Percentiles rank a stretch among this genome's conserved stretches.
phyloP scores from a whole-genome alignment of 2,113 vertebrate species.

The Damaliscus lunatus region DNA sequence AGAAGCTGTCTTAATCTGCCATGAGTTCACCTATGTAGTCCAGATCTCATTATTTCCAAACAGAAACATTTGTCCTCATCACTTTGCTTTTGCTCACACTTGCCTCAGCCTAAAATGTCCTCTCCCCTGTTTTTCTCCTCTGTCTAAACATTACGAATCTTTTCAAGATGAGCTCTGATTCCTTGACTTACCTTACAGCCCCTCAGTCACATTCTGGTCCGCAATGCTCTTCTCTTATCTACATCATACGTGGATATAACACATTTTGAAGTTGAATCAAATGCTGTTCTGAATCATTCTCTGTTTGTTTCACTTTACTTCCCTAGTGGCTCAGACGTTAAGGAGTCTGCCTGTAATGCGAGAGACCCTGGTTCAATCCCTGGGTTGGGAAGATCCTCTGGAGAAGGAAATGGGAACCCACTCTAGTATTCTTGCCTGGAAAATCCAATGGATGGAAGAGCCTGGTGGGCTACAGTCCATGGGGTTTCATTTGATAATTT shows the following conservation, averaged over 20 bases:
- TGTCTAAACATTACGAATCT: neutral
- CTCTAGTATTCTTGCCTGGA: neutral
- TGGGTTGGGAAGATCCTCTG: neutral
- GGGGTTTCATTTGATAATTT: neutral
- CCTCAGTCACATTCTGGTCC: neutral
- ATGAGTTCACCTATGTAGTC: neutral
- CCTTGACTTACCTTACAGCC: neutral
- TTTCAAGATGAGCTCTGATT: neutral
- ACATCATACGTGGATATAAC: neutral
- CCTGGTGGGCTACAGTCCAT: neutral
- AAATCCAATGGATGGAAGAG: neutral
- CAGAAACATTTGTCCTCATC: neutral
- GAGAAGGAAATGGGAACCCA: neutral
- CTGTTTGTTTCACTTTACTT: neutral
- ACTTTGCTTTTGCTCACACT: neutral
- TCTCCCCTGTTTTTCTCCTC: neutral
- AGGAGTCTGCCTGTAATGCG: neutral
- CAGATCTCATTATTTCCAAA: conserved; percentile 17
- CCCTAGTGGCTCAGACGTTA: neutral
- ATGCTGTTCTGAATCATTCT: neutral
- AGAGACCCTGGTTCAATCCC: neutral
- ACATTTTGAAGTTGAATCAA: neutral
- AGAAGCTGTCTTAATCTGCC: neutral
- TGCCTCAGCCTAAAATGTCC: neutral
- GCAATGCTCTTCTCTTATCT: neutral